Conservation (phyloP, 92 coral and sea anemone species). For the Paramuricea clavata region DNA sequence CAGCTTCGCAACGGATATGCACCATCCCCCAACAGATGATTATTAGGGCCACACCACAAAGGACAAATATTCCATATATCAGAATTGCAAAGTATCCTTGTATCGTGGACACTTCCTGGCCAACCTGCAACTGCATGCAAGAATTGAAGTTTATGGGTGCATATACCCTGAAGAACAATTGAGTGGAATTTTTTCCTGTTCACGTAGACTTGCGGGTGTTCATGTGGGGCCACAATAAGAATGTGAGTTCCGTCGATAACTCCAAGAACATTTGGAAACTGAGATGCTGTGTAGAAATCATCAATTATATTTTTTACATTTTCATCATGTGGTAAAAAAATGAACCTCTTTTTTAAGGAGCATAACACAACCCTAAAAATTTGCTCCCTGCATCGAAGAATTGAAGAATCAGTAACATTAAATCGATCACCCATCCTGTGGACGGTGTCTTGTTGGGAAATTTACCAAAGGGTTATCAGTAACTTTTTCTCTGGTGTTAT, state of each 20-base stretch:
- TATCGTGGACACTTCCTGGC: conserved; percentile 66
- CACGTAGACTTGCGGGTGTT: conserved; percentile 55
- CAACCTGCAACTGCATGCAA: conserved; percentile 58
- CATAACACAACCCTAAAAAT: background rate
- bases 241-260: conserved; percentile 64
- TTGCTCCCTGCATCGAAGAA: conserved; percentile 1
- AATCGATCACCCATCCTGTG: conserved; percentile 15
- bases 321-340: conserved; percentile 11
- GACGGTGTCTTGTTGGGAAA: conserved; percentile 7
- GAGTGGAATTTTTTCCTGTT: conserved; percentile 60
- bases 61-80: conserved; percentile 15
- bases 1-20: conserved; percentile 70
- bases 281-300: conserved; percentile 5
- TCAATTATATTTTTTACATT: conserved; percentile 3
- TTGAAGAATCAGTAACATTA: conserved; percentile 9
- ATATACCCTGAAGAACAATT: conserved; percentile 45
- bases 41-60: conserved; percentile 8
- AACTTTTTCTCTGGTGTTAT: background rate
- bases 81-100: conserved; percentile 56
- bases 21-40: conserved; percentile 51
- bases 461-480: background rate
- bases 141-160: conserved; percentile 46
- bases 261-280: conserved; percentile 52
- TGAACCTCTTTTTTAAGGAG: conserved; percentile 10
- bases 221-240: conserved; percentile 53